Evolutionary conservation across 2,113 vertebrate genomes (phyloP).

Genomic region (Elephantulus edwardii): DNA sequence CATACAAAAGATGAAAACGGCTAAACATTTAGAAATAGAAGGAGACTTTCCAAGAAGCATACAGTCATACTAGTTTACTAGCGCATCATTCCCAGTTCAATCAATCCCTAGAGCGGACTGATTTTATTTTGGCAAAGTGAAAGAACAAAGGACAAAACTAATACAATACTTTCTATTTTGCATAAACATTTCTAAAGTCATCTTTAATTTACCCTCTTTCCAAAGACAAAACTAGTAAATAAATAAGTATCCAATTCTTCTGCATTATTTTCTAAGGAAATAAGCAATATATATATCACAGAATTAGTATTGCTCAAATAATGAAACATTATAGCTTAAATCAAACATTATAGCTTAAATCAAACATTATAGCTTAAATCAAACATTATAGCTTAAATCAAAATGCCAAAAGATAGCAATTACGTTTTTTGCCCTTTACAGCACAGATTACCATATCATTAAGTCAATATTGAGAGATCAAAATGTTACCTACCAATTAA

Average conservation of each 20-base stretch:
- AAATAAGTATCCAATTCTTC: neutral
- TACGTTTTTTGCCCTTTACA: neutral
- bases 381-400: too few relatives aligned
- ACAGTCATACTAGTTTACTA: neutral
- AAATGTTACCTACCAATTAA: neutral
- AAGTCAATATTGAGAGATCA: neutral
- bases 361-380: too few relatives aligned
- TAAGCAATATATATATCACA: neutral
- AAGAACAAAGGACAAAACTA: neutral
- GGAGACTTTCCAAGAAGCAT: neutral
- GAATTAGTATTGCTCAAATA: neutral
- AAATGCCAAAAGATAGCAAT: neutral
- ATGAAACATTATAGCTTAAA: too few relatives aligned
- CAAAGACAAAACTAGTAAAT: conserved; percentile 13
- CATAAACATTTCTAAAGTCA: neutral
- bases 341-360: too few relatives aligned
- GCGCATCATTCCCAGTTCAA: neutral
- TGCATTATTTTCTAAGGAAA: conserved; percentile 33
- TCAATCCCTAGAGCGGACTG: neutral
- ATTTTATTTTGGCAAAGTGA: neutral
- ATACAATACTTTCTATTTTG: neutral
- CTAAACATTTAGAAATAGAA: neutral
- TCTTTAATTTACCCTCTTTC: neutral
- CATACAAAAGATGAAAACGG: neutral
- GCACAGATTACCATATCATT: neutral